Base-by-base conservation (phyloP, 2,113 vertebrate genomes). In the Triplophysa tibetana region DNA sequence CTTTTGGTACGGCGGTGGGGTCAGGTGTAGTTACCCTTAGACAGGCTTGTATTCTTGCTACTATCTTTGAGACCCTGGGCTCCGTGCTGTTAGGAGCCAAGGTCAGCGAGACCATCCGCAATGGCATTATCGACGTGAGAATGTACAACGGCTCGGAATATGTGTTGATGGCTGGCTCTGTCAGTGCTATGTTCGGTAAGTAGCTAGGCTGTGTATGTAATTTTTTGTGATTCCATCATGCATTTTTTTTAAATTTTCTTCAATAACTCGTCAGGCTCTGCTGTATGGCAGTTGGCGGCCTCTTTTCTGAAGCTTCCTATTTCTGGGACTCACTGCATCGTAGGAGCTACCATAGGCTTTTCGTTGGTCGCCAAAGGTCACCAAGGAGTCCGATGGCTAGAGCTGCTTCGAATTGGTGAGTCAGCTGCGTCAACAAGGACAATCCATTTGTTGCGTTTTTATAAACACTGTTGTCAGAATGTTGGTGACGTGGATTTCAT, bases 241-340 rank as follows among this genome's bases (percentile, higher is more conserved):
- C 75, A 3, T 7, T 64, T 61, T 41, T 61, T 41, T 33, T 52
- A 72, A 33, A 62, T 13, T 58, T 14, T 81, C 81, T 7, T 75
- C 2, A 23, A 21, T n/a, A 64, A 12, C 19, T 19, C 61, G 63
- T 75, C 86, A 99, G 97, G 98, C 80, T 99, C 98, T 73, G 97
- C 97, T 77, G 96, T 96, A 69, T 99, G 98, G 98, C 98, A 99
- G 86, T 92, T 99, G 65, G 86, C 88, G 8, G 98, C 98, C 88
- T 99, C 98, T 0, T 99, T 98, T 88, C 93, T 99, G 88, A 98
- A 96, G 91, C 95, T 99, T 6, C 98, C 98, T 61, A 99, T 99
- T 80, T 99, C 98, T 86, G 98, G 98, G 65, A 99, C 98, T 45
- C 98, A 99, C 89, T 99, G 98, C 86, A 99, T 99, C 8, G 97